Evolutionary conservation across 30 jellyfish, hydroid and myxozoan genomes (phyloP), one percentile per base, ranked within the genome.

Genomic region (Turritopsis rubra): DNA sequence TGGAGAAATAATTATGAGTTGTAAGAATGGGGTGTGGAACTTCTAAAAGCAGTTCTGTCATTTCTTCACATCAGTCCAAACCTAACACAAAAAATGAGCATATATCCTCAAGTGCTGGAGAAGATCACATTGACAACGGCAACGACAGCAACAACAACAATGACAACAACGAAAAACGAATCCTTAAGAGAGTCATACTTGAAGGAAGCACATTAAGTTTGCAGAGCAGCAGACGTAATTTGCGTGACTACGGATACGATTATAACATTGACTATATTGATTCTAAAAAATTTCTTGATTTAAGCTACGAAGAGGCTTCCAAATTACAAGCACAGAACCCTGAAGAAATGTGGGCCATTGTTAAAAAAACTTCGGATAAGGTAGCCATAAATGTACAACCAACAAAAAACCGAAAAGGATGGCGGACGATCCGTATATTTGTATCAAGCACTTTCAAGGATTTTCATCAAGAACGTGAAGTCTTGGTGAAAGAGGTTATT

Each of bases 341-440:
- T 13, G 90, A 83, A 17, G 99, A 89, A 72, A 94, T 94, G 99
- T 94, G 99, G 99, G 96, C 99, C 7, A 94, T 94, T 52, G 99
- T 94, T 0, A 87, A 88, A 29, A 94, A 90, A 25, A 89, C 97
- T 0, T 81, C 96, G 54, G 97, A 94, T 29, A 83, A 79, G 53
- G 93, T 85, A n/a, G 94, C 90, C 23, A 84, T 94, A 29, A 85
- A 86, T 5, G 88, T 94, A 22, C 95, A 85, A 60, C 99, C 99
- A 29, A 76, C 90, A 78, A 94, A 94, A 89, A 89, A 94, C 80
- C 93, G 99, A 13, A 94, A 94, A 83, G 99, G 99, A n/a, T 94
- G 99, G 99, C 86, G 96, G 72, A 94, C 99, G 23, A 89, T 94
- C 41, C 89, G 99, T 29, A 83, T 94, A 18, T 94, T 94, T 83